These are phyloP conservation scores for Nomada fabriciana DNA, from an alignment of 2,888 invertebrate species.

Conservation along the genomic window DNA sequence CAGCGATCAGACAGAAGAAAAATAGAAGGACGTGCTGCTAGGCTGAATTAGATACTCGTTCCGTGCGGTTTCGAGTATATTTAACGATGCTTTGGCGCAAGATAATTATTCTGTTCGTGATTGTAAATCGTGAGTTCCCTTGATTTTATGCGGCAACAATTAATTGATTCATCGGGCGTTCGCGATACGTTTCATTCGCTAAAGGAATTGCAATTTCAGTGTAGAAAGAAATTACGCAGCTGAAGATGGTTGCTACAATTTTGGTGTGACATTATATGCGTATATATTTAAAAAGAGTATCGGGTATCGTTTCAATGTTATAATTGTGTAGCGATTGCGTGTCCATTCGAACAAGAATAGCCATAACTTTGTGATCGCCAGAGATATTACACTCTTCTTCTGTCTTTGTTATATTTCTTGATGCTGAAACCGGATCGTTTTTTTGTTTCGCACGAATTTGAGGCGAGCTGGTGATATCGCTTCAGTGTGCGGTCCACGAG, in stretches of 20 bases:
- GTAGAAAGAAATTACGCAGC: neutral
- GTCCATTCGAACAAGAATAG: conserved; percentile 20
- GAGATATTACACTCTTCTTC: conserved; percentile 10
- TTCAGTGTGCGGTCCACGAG: conserved; percentile 58
- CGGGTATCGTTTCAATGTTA: conserved; percentile 41
- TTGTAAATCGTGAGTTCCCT: conserved; percentile 9
- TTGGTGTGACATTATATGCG: conserved; percentile 12
- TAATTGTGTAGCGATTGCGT: conserved; percentile 24
- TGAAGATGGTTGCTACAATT: conserved; percentile 9
- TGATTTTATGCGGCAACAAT: conserved; percentile 3
- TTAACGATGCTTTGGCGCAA: conserved; percentile 1
- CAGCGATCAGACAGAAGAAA: neutral
- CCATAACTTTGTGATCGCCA: conserved; percentile 16
- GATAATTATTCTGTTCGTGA: neutral
- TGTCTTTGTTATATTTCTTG: conserved; percentile 30
- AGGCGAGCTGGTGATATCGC: conserved; percentile 59
- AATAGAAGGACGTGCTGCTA: neutral
- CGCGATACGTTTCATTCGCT: conserved; percentile 7
- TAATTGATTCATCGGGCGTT: neutral
- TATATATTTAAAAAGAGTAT: conserved; percentile 13
- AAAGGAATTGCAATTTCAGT: conserved; percentile 32
- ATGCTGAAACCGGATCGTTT: conserved; percentile 52
- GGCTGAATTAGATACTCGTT: conserved; percentile 9
- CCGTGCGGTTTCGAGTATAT: conserved; percentile 31
- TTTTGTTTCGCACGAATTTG: conserved; percentile 29